Evolutionary conservation across 1,140 invertebrate genomes (phyloP), one percentile per base, ranked within the genome.

Genomic region (Meloidogyne floridensis): DNA sequence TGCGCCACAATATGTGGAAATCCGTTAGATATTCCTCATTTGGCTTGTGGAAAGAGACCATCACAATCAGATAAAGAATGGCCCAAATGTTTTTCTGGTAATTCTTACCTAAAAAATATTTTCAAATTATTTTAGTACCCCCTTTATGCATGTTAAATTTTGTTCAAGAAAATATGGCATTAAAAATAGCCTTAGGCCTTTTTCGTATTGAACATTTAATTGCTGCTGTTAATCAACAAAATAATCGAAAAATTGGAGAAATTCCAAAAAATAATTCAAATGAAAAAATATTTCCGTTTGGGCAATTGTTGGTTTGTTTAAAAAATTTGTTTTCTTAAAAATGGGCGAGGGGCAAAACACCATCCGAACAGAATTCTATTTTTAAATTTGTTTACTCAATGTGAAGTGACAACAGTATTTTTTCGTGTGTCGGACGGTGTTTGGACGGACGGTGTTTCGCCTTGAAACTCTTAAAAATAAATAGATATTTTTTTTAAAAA

Each of bases 121-220:
- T 11, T 20, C 10, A 10, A 13, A 13, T 11, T 47, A 47, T 20
- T 42, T 77, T 3, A 77, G 75, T 77, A 69, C 75, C 75, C 43
- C 56, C 56, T 42, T 77, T 77, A n/a, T 77, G 75, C 18, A 56
- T 77, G 75, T 43, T 65, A 77, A 77, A 77, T 20, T 77, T 77
- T 77, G 56, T 13, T 32, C 75, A 77, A 56, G 75, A 77, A 77
- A 65, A 15, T 77, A 65, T 77, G 20, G 20, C 75, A 7, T 43
- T 77, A 15, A 56, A 56, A 54, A 65, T 77, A 65, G 15, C 75
- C 56, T 69, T 32, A 2, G 75, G 69, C 6, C 32, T 18, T 56
- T 77, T 77, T 11, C 75, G 59, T 5, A 65, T 65, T 65, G 59
- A 65, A 65, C 15, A 65, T 65, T 65, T 65, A 65, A 65, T 65